A percentile compares a stretch with the other conserved stretches of the same genome.
phyloP scores from a whole-genome alignment of 92 coral and sea anemone species.

The Diadumene lineata region DNA sequence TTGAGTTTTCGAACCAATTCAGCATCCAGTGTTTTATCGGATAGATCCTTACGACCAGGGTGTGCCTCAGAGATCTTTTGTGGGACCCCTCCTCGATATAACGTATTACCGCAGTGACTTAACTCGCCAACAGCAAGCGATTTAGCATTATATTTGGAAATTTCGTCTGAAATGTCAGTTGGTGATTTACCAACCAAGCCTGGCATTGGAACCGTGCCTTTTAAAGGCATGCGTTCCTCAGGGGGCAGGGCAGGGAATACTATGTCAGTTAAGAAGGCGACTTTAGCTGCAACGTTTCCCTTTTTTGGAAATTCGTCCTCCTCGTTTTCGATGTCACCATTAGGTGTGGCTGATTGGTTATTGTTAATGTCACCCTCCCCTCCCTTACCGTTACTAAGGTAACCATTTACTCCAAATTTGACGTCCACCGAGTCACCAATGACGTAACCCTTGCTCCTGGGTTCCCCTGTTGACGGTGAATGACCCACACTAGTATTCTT shows the following conservation, averaged over 20 bases:
- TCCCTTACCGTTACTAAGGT: constrained; percentile 17
- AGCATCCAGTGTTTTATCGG: constrained; percentile 4
- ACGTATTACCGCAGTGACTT: constrained; percentile 71
- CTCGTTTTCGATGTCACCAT: constrained; percentile 37
- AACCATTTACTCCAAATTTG: constrained; percentile 35
- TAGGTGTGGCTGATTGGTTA: constrained; percentile 33
- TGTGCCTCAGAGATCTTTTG: constrained; percentile 70
- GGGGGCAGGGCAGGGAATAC: constrained; percentile 66
- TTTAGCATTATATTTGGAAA: constrained; percentile 87
- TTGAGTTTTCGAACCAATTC: constrained; percentile 35
- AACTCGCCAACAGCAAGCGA: constrained; percentile 92
- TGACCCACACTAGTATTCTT: constrained; percentile 18
- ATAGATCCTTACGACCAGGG: constrained; percentile 41
- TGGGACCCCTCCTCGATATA: constrained; percentile 81
- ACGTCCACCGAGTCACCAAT: constrained; percentile 32
- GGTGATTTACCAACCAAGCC: constrained; percentile 82
- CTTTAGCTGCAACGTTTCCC: constrained; percentile 89
- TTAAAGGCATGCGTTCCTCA: constrained; percentile 48
- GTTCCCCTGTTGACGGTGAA: constrained; percentile 5
- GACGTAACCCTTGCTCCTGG: constrained; percentile 2
- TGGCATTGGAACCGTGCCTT: constrained; percentile 90
- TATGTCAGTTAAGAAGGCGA: constrained; percentile 80
- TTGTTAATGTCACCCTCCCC: constrained; percentile 40
- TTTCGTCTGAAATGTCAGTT: constrained; percentile 79
- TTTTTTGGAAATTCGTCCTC: constrained; percentile 60